These are phyloP conservation scores for Danio tinwini DNA, from an alignment of 2,797 vertebrate species.

Conservation along the genomic window DNA sequence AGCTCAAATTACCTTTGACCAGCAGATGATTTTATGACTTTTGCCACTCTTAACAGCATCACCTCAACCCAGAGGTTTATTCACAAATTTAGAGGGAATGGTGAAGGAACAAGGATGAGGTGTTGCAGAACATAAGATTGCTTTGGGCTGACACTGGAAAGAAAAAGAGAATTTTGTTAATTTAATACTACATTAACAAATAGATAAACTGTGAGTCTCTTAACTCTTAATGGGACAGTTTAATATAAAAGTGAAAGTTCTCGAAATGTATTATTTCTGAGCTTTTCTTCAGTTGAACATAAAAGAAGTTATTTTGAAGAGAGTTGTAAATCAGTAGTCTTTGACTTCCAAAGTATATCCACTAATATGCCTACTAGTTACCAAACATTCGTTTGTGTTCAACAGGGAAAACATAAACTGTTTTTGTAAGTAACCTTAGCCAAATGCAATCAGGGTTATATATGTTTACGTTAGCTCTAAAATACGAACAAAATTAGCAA, in stretches of 20 bases:
- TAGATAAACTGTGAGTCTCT: not conserved
- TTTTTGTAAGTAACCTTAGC: not conserved
- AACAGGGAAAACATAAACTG: not conserved
- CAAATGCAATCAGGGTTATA: not conserved
- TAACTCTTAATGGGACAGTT: not conserved
- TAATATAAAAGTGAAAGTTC: too few relatives aligned
- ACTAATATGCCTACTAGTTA: too few relatives aligned
- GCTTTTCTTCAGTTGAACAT: too few relatives aligned
- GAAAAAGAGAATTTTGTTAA: not conserved
- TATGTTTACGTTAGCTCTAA: not conserved
- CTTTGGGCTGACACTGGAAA: not conserved
- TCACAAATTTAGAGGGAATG: not conserved
- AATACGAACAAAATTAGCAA: not conserved
- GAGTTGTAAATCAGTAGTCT: too few relatives aligned
- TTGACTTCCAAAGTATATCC: too few relatives aligned
- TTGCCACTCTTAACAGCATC: not conserved
- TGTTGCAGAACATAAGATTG: not conserved
- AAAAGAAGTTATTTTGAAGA: too few relatives aligned
- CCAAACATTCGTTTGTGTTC: too few relatives aligned
- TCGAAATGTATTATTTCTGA: too few relatives aligned
- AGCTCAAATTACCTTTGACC: not conserved
- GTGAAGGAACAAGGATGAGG: not conserved
- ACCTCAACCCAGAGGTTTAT: not conserved
- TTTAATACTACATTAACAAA: not conserved
- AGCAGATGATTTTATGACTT: not conserved